Evolutionary conservation across 2,888 invertebrate genomes (phyloP).

Genomic region (Pachydiplax longipennis): DNA sequence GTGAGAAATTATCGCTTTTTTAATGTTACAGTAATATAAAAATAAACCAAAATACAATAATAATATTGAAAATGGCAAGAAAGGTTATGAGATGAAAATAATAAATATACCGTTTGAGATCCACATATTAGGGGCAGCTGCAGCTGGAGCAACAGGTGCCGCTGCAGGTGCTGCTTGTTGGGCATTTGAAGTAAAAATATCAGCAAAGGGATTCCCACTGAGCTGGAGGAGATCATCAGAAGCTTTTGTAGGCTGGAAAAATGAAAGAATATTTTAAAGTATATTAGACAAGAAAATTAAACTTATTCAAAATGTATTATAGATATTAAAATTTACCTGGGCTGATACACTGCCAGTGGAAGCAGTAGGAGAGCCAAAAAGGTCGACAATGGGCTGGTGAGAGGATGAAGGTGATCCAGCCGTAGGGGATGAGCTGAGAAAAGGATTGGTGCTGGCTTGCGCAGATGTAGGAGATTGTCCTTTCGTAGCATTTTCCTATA

Average conservation of each 20-base stretch:
- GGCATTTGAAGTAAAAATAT: slow-evolving; percentile 72
- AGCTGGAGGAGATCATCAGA: slow-evolving; percentile 89
- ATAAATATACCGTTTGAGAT: slow-evolving; percentile 63
- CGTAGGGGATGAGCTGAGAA: slow-evolving; percentile 75
- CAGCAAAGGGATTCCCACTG: slow-evolving; percentile 87
- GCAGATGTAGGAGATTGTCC: slow-evolving; percentile 73
- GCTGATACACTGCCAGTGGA: slow-evolving; percentile 53
- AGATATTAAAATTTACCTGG: slow-evolving; percentile 53
- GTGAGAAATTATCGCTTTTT: too few relatives aligned
- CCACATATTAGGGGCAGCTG: slow-evolving; percentile 60
- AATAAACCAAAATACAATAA: too few relatives aligned
- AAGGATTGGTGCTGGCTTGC: slow-evolving; percentile 77
- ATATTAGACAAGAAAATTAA: neutral
- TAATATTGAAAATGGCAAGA: too few relatives aligned
- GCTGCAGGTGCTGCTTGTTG: slow-evolving; percentile 57
- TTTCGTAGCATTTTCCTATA: slow-evolving; percentile 67
- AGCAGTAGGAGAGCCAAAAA: slow-evolving; percentile 71
- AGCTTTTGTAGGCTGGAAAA: slow-evolving; percentile 66
- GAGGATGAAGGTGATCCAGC: slow-evolving; percentile 58
- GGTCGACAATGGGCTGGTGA: slow-evolving; percentile 75
- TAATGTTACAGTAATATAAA: too few relatives aligned
- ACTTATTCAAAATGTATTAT: neutral
- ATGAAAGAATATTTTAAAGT: neutral
- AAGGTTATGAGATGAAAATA: too few relatives aligned
- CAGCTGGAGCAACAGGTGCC: slow-evolving; percentile 50